Percentiles rank a stretch among this genome's conserved stretches.
These are phyloP conservation scores for Psittacula echo DNA, from an alignment of 2,797 vertebrate species.

Conservation along the genomic window DNA sequence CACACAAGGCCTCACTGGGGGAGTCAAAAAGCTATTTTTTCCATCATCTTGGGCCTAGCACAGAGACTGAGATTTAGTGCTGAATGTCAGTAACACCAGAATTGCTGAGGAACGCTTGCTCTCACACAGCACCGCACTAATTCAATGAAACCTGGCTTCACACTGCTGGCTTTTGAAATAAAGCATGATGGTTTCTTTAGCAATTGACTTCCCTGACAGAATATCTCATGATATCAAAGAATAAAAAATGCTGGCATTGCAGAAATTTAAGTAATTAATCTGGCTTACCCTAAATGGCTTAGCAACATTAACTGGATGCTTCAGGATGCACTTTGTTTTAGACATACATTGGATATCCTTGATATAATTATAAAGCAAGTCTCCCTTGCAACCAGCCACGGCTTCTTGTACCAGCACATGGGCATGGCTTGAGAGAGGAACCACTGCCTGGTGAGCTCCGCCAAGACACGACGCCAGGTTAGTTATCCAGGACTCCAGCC, in stretches of 20 bases:
- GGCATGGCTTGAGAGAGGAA: not conserved
- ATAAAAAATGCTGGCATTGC: not conserved
- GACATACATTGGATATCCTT: not conserved
- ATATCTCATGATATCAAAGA: not conserved
- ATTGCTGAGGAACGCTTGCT: not conserved
- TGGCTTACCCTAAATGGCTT: not conserved
- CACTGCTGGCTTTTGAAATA: not conserved
- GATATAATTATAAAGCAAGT: not conserved
- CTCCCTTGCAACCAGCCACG: not conserved
- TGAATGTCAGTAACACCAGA: not conserved
- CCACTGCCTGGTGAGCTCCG: not conserved
- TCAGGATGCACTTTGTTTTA: not conserved
- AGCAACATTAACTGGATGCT: not conserved
- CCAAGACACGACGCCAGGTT: rapidly evolving
- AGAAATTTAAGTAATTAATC: not conserved
- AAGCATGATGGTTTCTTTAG: not conserved
- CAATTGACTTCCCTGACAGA: not conserved
- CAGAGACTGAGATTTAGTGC: rapidly evolving
- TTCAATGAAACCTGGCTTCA: rapidly evolving
- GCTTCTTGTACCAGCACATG: not conserved
- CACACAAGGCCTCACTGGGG: not conserved
- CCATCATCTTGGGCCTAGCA: not conserved
- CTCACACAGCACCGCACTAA: rapidly evolving
- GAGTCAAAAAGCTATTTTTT: constrained; percentile 30
- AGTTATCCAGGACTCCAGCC: not conserved